A percentile compares a stretch with the other conserved stretches of the same genome.
These are phyloP conservation scores for Grapholita molesta DNA, from an alignment of 1,140 invertebrate genomes.

Conservation along the genomic window DNA sequence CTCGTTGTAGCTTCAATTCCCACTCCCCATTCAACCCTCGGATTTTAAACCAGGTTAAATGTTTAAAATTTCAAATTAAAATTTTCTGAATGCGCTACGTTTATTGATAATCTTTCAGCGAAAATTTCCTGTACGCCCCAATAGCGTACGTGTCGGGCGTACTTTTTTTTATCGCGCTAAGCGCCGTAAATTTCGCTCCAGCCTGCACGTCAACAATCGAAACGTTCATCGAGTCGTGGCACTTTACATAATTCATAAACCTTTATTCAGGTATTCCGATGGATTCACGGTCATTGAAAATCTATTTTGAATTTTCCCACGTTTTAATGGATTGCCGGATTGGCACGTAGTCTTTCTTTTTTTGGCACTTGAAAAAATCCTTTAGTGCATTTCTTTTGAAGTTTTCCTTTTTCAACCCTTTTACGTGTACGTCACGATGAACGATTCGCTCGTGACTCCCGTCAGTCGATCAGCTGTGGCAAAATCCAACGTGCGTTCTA, in stretches of 20 bases:
- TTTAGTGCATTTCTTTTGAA: slow-evolving; percentile 16
- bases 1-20: slow-evolving; percentile 42
- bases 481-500: slow-evolving; percentile 41
- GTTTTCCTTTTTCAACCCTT: slow-evolving; percentile 12
- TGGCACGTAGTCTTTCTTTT: not conserved
- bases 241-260: slow-evolving; percentile 8
- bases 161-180: slow-evolving; percentile 50
- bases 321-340: not conserved
- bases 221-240: slow-evolving; percentile 45
- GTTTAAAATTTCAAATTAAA: not conserved
- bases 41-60: not conserved
- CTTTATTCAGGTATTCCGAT: not conserved
- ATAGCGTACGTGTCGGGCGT: slow-evolving; percentile 28
- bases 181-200: slow-evolving; percentile 44
- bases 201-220: slow-evolving; percentile 51
- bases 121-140: not conserved
- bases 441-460: slow-evolving; percentile 39
- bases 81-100: not conserved
- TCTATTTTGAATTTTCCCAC: not conserved
- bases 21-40: not conserved
- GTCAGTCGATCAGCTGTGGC: slow-evolving; percentile 50
- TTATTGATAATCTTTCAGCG: not conserved
- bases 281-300: not conserved
- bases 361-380: not conserved
- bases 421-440: slow-evolving; percentile 32